Percentiles rank a stretch among this genome's conserved stretches.
Evolutionary conservation across 1,140 invertebrate species (phyloP).

Genomic region (Kradibia gibbosae): DNA sequence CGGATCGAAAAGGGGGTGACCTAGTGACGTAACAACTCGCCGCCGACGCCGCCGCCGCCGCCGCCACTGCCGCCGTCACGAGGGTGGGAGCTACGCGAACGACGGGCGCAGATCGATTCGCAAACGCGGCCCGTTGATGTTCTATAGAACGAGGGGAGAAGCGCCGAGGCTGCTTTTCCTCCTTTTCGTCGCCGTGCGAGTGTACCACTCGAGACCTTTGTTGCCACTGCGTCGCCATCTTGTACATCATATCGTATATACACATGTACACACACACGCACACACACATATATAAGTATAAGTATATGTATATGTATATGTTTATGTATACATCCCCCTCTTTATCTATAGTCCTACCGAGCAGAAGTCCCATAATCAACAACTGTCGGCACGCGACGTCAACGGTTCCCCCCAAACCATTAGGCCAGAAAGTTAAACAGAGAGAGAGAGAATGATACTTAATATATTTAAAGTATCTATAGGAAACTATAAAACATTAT

Average conservation of each 20-base stretch:
- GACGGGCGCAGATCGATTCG: conserved; percentile 42
- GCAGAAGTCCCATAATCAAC: not conserved
- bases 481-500: too few relatives aligned
- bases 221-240: conserved; percentile 28
- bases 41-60: not conserved
- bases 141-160: conserved; percentile 19
- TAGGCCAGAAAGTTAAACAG: not conserved
- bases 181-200: conserved; percentile 30
- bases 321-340: not conserved
- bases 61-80: not conserved
- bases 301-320: not conserved
- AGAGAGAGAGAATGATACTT: not conserved
- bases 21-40: conserved; percentile 50
- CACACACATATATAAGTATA: too few relatives aligned
- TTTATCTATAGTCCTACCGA: not conserved
- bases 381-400: not conserved
- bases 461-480: too few relatives aligned
- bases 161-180: conserved; percentile 23
- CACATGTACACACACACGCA: too few relatives aligned
- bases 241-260: not conserved
- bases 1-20: conserved; percentile 44
- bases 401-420: not conserved
- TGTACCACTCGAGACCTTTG: conserved; percentile 21
- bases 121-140: conserved; percentile 14
- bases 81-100: not conserved